Base-by-base conservation (phyloP, 2,888 invertebrate species). In the Drosophila ochracea region DNA sequence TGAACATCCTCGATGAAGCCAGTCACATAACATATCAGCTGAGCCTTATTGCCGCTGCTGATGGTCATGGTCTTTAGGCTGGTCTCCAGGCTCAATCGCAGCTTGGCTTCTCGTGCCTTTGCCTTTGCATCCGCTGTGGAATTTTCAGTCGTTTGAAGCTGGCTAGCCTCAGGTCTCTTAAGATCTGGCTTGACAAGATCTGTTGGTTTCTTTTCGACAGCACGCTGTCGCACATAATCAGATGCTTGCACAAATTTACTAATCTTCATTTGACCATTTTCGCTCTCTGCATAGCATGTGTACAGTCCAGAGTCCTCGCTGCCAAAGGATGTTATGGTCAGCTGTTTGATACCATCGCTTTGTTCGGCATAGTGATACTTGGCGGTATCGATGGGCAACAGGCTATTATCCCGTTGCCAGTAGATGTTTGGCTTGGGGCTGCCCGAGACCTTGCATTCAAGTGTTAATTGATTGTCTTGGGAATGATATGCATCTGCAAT, bases 371-470 rank as follows among this genome's bases (percentile, higher is more conserved):
- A 94, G 90, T 95, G 95, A 65, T 96, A 95, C 30, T 95, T 95
- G 43, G 94, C 93, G 1, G 92, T 91, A 13, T 92, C 91, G 4
- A 96, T 91, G 1, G 94, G 93, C 66, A 94, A 92, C 31, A 96
- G 95, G 64, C 96, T 95, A 91, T 96, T 97, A 66, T 93, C 97
- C 96, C 97, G 54, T 95, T 95, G 92, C 93, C 93, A 92, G 65
- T 73, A 91, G 65, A 97, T 95, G 0, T 94, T 94, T 0, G 97
- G 96, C n/a, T 95, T 94, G 4, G 97, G 96, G 83, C 96, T 95
- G 10, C 96, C 96, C 53, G 96, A 95, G 33, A 97, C 95, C 58
- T 96, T 95, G 90, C 97, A 97, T 92, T 97, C 97, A 62, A 97
- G 93, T 4, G 95, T 94, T 31, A 97, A 93, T 89, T 97, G 96